Conservation (phyloP, 1,140 invertebrate genomes). For the Calycopis cecrops region DNA sequence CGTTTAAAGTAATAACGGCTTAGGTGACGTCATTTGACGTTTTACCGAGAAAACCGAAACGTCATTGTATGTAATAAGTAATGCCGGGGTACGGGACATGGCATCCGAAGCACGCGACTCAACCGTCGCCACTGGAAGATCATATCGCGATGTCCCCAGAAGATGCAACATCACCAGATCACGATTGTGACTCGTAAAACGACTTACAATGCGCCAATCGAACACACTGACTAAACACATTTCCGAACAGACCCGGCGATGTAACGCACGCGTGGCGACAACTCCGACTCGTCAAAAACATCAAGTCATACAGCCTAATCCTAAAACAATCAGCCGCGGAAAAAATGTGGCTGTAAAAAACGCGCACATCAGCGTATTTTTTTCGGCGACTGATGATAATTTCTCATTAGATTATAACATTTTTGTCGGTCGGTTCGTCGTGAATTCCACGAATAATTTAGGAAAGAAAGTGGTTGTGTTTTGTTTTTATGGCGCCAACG, state of each 20-base stretch:
- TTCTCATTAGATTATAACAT: slow-evolving; percentile 74
- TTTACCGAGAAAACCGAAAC: slow-evolving; percentile 49
- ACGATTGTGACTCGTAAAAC: too few species aligned
- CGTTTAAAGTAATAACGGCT: slow-evolving; percentile 66
- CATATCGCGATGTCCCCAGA: slow-evolving; percentile 60
- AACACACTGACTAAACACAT: slow-evolving; percentile 33
- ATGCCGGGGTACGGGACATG: slow-evolving; percentile 44
- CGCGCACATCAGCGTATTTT: slow-evolving; percentile 3
- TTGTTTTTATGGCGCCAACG: slow-evolving; percentile 73
- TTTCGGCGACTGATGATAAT: slow-evolving; percentile 57
- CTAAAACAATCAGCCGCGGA: slow-evolving; percentile 60
- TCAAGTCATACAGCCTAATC: slow-evolving; percentile 47
- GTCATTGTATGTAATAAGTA: slow-evolving; percentile 70
- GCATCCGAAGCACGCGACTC: slow-evolving; percentile 68
- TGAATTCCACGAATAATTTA: slow-evolving; percentile 73
- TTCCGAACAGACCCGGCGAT: slow-evolving; percentile 31
- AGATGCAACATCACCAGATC: too few species aligned
- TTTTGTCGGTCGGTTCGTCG: slow-evolving; percentile 68
- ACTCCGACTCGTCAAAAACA: slow-evolving; percentile 33
- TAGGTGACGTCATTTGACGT: slow-evolving; percentile 42
- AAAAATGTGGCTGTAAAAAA: slow-evolving; percentile 56
- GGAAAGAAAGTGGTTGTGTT: slow-evolving; percentile 72
- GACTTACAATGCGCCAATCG: slow-evolving; percentile 27
- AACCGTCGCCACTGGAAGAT: slow-evolving; percentile 46
- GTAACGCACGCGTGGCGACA: slow-evolving; percentile 49